Evolutionary conservation across 2,888 invertebrate species (phyloP).

Genomic region (Rhingia campestris): DNA sequence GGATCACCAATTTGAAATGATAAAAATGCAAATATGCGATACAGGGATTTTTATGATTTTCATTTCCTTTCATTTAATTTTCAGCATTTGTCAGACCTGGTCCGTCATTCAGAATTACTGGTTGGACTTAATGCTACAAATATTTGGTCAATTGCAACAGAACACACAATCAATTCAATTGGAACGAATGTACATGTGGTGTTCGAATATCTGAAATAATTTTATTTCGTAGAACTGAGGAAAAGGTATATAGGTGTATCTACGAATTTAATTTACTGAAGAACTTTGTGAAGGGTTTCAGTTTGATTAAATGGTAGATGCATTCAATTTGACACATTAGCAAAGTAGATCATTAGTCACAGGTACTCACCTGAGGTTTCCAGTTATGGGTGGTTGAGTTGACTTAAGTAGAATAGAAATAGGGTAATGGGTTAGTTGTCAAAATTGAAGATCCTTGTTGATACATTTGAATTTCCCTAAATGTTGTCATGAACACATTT

Average conservation of each 20-base stretch:
- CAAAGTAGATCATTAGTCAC: slow-evolving; percentile 13
- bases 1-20: slow-evolving; percentile 56
- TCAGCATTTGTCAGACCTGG: slow-evolving; percentile 33
- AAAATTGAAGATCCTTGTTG: too few relatives aligned
- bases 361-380: slow-evolving; percentile 1
- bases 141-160: slow-evolving; percentile 54
- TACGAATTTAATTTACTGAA: not conserved
- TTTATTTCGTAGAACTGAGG: not conserved
- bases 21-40: slow-evolving; percentile 48
- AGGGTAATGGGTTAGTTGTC: not conserved
- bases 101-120: slow-evolving; percentile 30
- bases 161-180: slow-evolving; percentile 24
- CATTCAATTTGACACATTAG: slow-evolving; percentile 11
- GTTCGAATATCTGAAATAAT: not conserved
- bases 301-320: not conserved
- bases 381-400: not conserved
- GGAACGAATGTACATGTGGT: slow-evolving; percentile 14
- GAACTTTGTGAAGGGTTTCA: not conserved
- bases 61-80: slow-evolving; percentile 66
- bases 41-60: slow-evolving; percentile 55
- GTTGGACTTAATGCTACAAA: slow-evolving; percentile 44
- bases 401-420: not conserved
- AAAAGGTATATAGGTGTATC: not conserved
- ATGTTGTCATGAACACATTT: too few relatives aligned
- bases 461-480: too few relatives aligned